Conservation (phyloP, 2,113 vertebrate genomes). For the Zapornia atra region DNA sequence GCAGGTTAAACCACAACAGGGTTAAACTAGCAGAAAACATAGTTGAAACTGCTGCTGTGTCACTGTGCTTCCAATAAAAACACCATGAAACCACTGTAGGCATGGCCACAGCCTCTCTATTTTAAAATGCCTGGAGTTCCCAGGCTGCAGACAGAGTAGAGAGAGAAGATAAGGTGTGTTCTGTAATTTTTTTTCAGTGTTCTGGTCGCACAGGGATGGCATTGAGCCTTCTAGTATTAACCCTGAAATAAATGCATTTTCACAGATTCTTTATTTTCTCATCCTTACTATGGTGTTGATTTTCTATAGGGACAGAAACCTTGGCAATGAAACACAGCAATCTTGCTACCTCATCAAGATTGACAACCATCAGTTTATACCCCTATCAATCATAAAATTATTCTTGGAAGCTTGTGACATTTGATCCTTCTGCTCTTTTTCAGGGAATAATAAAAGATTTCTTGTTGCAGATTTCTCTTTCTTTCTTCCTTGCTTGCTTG, state of each 20-base stretch:
- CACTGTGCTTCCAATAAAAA: neutral
- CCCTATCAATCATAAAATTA: neutral
- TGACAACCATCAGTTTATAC: neutral
- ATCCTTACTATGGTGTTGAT: neutral
- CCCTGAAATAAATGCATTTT: neutral
- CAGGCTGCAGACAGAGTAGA: neutral
- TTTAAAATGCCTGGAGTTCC: neutral
- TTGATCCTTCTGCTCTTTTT: constrained; percentile 3
- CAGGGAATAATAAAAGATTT: neutral
- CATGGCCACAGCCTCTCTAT: neutral
- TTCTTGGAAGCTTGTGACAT: neutral
- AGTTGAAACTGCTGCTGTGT: neutral
- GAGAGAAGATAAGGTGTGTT: neutral
- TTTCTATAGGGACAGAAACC: neutral
- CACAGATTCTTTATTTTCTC: neutral
- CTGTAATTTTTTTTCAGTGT: neutral
- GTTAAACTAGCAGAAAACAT: neutral
- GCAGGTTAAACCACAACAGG: neutral
- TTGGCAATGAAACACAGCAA: neutral
- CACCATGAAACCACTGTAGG: neutral
- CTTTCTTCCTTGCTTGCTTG: neutral
- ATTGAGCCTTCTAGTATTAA: neutral
- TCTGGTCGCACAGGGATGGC: neutral
- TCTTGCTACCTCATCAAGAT: neutral
- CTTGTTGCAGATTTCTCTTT: neutral